Evolutionary conservation across 1,140 invertebrate species (phyloP).

Genomic region (Eulimnadia texana): DNA sequence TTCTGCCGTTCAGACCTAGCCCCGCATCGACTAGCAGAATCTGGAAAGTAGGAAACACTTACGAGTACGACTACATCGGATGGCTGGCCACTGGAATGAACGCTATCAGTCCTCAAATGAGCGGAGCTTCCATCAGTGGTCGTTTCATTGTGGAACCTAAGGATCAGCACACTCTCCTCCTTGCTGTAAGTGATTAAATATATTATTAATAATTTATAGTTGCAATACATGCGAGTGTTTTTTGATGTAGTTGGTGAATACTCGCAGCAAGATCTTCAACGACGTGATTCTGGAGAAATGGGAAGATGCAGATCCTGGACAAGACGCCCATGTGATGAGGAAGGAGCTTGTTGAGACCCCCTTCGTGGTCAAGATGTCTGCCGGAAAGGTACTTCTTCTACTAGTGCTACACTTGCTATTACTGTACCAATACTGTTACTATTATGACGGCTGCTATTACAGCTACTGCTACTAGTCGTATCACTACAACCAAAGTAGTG

Average conservation of each 20-base stretch:
- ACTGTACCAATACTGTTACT: too few species aligned
- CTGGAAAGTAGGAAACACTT: constrained; percentile 12
- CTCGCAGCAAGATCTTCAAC: constrained; percentile 11
- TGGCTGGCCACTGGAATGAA: constrained; percentile 14
- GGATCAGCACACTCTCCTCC: neutral
- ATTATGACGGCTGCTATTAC: too few species aligned
- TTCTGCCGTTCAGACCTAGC: neutral
- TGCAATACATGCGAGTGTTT: neutral
- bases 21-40: neutral
- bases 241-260: neutral
- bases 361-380: constrained; percentile 6
- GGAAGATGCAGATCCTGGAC: constrained; percentile 2
- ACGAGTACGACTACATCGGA: constrained; percentile 15
- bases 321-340: constrained; percentile 5
- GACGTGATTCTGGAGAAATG: constrained; percentile 8
- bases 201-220: neutral
- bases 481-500: too few species aligned
- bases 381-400: constrained; percentile 12
- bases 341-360: constrained; percentile 11
- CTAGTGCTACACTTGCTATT: too few species aligned
- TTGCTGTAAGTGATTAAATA: constrained; percentile 10
- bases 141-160: constrained; percentile 14
- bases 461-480: too few species aligned
- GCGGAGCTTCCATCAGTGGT: constrained; percentile 9
- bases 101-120: constrained; percentile 5